phyloP scores from a whole-genome alignment of 2,888 invertebrate genomes.

The Leptinotarsa tumamoca region DNA sequence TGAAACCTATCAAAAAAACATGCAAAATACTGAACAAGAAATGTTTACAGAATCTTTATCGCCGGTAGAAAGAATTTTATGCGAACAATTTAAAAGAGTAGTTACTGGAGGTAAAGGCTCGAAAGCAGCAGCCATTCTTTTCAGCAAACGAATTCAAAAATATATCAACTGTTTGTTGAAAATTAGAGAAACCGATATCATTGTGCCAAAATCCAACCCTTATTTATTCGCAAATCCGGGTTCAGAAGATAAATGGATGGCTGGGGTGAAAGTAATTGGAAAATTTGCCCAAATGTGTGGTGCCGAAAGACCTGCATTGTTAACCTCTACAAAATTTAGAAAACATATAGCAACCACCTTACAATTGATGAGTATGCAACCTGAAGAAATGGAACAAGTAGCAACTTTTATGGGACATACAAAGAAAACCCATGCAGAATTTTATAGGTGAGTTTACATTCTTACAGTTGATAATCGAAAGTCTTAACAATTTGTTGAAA shows the following conservation, averaged over 20 bases:
- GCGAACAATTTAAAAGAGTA: slow-evolving; percentile 33
- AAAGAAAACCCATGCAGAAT: slow-evolving; percentile 48
- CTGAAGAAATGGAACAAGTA: slow-evolving; percentile 48
- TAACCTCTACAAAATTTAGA: slow-evolving; percentile 47
- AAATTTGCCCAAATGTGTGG: slow-evolving; percentile 42
- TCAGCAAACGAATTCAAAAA: slow-evolving; percentile 34
- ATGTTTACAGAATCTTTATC: slow-evolving; percentile 20
- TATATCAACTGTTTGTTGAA: slow-evolving; percentile 22
- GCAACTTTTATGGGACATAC: slow-evolving; percentile 52
- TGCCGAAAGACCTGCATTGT: slow-evolving; percentile 37
- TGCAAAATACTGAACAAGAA: slow-evolving; percentile 15
- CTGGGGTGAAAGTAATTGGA: slow-evolving; percentile 43
- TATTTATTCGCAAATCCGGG: slow-evolving; percentile 48
- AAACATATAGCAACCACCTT: slow-evolving; percentile 50
- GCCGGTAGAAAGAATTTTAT: slow-evolving; percentile 20
- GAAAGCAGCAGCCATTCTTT: slow-evolving; percentile 47
- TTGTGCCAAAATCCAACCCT: slow-evolving; percentile 45
- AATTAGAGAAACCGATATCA: slow-evolving; percentile 33
- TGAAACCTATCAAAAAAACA: slow-evolving; percentile 21
- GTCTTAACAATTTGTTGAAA: not conserved
- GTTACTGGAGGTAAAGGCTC: slow-evolving; percentile 46
- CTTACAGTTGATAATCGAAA: too few relatives aligned
- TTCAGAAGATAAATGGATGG: slow-evolving; percentile 47
- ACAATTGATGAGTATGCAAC: slow-evolving; percentile 46
- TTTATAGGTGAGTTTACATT: slow-evolving; percentile 32